A percentile compares a stretch with the other conserved stretches of the same genome.
Conservation (phyloP, 1,140 invertebrate genomes). For the Aphidius gifuensis region DNA sequence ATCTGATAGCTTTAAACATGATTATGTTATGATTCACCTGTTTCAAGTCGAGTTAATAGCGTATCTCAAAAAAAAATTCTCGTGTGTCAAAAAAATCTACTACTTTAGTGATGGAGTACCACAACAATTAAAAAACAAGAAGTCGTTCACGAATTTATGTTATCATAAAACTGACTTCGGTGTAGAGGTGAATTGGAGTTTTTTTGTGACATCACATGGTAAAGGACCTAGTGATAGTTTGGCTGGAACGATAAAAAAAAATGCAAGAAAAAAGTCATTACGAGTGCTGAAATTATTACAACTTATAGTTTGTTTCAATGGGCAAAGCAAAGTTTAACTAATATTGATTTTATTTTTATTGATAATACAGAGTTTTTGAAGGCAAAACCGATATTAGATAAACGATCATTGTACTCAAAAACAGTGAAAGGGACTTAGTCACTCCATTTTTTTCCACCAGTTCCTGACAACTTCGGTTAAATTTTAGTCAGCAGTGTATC, state of each 20-base stretch:
- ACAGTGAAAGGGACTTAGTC: background rate
- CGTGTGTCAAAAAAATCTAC: conserved; percentile 13
- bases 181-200: conserved; percentile 27
- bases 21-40: conserved; percentile 19
- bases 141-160: conserved; percentile 25
- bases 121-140: conserved; percentile 30
- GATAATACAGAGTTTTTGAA: background rate
- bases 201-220: conserved; percentile 36
- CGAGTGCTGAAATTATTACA: background rate
- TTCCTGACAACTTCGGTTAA: too few relatives aligned
- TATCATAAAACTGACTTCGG: conserved; percentile 18
- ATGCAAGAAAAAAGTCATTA: conserved; percentile 6
- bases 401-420: background rate
- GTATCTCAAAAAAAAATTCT: conserved; percentile 17
- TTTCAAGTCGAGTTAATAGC: conserved; percentile 13
- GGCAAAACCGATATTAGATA: background rate
- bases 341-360: conserved; percentile 6
- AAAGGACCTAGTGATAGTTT: conserved; percentile 25
- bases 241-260: conserved; percentile 32
- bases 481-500: too few relatives aligned
- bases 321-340: background rate
- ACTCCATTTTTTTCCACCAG: background rate
- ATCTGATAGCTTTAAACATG: conserved; percentile 26
- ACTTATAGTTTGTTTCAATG: background rate
- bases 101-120: conserved; percentile 22